Conservation (phyloP, 2,797 vertebrate genomes). For the Myioborus miniatus region DNA sequence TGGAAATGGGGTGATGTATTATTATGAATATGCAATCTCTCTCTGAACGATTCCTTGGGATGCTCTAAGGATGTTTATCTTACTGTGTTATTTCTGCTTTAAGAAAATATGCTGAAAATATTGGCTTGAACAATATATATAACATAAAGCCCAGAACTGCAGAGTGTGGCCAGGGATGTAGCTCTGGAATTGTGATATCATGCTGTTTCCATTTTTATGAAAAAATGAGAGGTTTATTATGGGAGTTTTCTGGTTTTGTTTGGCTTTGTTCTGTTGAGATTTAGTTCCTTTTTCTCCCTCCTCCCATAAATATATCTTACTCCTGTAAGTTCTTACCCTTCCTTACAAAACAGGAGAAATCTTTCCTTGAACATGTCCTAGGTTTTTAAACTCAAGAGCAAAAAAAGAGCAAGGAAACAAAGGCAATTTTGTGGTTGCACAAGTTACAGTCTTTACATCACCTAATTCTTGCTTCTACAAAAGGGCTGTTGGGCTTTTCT, state of each 20-base stretch:
- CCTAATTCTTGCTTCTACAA: neutral
- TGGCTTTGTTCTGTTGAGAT: neutral
- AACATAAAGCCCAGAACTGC: neutral
- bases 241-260: rapidly evolving
- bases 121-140: neutral
- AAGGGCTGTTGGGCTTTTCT: neutral
- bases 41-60: neutral
- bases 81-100: neutral
- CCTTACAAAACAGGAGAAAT: neutral
- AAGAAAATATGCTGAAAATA: neutral
- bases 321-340: neutral
- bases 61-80: neutral
- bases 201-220: rapidly evolving
- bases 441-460: neutral
- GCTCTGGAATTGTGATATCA: neutral
- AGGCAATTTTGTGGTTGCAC: neutral
- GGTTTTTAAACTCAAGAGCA: neutral
- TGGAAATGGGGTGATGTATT: neutral
- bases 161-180: neutral
- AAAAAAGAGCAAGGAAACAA: neutral
- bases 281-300: rapidly evolving
- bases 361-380: neutral
- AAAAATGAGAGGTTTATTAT: neutral
- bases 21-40: neutral
- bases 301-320: neutral